Evolutionary conservation across 2,113 vertebrate genomes (phyloP).

Genomic region (Hippolais icterina): DNA sequence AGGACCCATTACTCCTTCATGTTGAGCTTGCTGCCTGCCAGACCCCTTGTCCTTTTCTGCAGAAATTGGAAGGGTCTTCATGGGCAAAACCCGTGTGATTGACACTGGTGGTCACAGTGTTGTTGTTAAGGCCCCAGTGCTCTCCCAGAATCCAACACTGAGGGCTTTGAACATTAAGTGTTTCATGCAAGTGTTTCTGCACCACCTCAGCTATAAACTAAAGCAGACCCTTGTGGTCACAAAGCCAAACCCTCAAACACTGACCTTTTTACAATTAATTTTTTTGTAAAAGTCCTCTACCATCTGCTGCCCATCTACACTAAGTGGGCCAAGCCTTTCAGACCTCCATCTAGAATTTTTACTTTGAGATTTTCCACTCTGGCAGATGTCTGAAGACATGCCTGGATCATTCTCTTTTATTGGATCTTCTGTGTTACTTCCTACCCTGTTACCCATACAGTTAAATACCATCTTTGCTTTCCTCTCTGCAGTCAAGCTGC

Average conservation of each 20-base stretch:
- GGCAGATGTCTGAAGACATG: neutral
- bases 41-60: neutral
- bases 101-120: neutral
- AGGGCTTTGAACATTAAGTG: neutral
- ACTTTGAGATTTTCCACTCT: neutral
- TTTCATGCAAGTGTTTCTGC: neutral
- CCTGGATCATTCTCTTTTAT: neutral
- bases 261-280: neutral
- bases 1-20: neutral
- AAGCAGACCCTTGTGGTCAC: neutral
- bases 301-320: neutral
- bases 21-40: neutral
- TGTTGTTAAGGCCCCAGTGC: neutral
- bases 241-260: neutral
- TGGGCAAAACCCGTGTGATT: neutral
- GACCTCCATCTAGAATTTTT: neutral
- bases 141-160: fast-evolving
- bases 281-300: neutral
- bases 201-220: neutral
- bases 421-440: neutral
- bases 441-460: neutral
- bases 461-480: neutral
- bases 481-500: neutral
- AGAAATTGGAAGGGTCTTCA: neutral
- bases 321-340: neutral